Evolutionary conservation across 2,797 vertebrate genomes (phyloP).

Genomic region (Tapirus indicus): DNA sequence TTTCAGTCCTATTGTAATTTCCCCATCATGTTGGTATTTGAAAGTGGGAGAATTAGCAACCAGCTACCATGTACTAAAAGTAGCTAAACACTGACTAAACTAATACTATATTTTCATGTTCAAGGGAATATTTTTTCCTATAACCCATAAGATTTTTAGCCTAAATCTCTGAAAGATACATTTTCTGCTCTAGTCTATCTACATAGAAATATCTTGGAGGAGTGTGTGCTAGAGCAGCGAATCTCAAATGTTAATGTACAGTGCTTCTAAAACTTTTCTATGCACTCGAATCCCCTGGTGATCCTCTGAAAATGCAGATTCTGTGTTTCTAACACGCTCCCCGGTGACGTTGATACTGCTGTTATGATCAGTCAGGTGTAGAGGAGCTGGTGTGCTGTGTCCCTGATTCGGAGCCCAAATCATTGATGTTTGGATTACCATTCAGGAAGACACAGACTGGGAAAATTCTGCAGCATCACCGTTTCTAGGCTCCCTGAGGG

Average conservation of each 20-base stretch:
- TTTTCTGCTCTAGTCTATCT: not conserved
- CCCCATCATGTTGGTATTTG: not conserved
- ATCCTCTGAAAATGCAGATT: not conserved
- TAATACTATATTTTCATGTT: not conserved
- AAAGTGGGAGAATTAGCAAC: constrained; percentile 8
- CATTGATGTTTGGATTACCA: not conserved
- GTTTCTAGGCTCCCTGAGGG: not conserved
- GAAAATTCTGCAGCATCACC: not conserved
- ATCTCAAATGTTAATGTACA: not conserved
- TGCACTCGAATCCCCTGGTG: not conserved
- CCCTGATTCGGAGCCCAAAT: not conserved
- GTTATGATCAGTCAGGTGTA: not conserved
- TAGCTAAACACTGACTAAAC: not conserved
- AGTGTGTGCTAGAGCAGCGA: not conserved
- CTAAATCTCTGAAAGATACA: not conserved
- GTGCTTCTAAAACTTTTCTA: not conserved
- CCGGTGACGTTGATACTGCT: not conserved
- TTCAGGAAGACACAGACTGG: not conserved
- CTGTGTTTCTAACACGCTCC: not conserved
- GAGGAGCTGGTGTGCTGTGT: not conserved
- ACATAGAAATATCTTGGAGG: not conserved
- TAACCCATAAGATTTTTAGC: constrained; percentile 14
- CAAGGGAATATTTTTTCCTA: not conserved
- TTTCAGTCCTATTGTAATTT: not conserved
- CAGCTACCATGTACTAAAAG: not conserved